Base-by-base conservation (phyloP, 2,113 vertebrate genomes). In the Tyrannus savana region DNA sequence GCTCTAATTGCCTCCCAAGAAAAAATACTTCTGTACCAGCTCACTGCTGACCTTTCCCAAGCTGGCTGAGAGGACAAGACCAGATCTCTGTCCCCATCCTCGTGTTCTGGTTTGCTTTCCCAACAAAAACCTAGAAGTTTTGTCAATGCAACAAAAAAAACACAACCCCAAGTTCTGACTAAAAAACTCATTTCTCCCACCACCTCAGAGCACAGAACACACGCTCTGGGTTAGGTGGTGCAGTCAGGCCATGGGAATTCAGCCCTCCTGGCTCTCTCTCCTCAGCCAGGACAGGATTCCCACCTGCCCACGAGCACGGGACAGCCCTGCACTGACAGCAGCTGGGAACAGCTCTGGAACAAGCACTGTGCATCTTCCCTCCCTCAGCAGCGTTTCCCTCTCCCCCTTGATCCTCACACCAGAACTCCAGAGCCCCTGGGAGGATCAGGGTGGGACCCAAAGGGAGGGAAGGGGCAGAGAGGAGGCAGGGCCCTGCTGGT, bases 301-400 rank as follows among this genome's bases (percentile, higher is more conserved):
- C 47, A 42, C 13, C 52, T 39, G 18, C 10, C 52, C 35, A 2
- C 3, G 12, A 33, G 30, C 23, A 13, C 1, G 10, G 0, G 1
- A 10, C 5, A 37, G 42, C 74, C 52, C 35, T 52, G 50, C 66
- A 78, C 37, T 50, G 15, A 44, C 0, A 52, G 0, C 22, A 13
- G 21, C 42, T 56, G 19, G 3, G 19, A 55, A 9, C 31, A 41
- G 16, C 47, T 35, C 9, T 35, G 9, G 50, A 66, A 80, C 8
- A 64, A 33, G 14, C 82, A 14, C 17, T 56, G 28, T 1, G 4
- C 4, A 10, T 50, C 64, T 81, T 55, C 22, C 18, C 63, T 7
- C 7, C 31, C 50, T 60, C 77, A 44, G 3, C 0, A 55, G 44
- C 19, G 37, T 12, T 73, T 31, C 30, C 10, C 33, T 7, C 12